Evolutionary conservation across 2,888 invertebrate genomes (phyloP), one percentile per base, ranked within the genome.

Genomic region (Agriopis leucophaearia): DNA sequence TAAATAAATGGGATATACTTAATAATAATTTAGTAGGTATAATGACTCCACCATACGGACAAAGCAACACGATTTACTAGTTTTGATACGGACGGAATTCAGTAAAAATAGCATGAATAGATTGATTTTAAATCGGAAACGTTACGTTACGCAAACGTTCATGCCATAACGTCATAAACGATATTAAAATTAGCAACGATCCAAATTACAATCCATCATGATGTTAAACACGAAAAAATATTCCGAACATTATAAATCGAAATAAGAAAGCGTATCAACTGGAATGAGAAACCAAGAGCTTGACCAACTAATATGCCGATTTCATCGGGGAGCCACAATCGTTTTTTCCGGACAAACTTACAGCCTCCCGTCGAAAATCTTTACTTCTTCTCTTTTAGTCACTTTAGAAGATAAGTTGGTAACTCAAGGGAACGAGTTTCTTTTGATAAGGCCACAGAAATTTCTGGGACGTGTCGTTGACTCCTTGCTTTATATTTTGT

Each of bases 191-290:
- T 59, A 57, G 50, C 56, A 58, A 58, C 69, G 64, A 64, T 44
- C 55, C 55, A 44, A 54, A 42, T 54, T 66, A 70, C 48, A 70
- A 67, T 60, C 64, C 60, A 64, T 66, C 55, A 61, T 36, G 61
- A 55, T 47, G 56, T 48, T 48, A 66, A 12, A 64, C 45, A 50
- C 42, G 65, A 64, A 63, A 62, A 66, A 62, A 40, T 48, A 72
- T 79, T 73, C 71, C 70, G 75, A 71, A 82, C 78, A 77, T 83
- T 83, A 84, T 84, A 82, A 85, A 88, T 82, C 81, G 82, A 84
- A 89, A 85, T 85, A 85, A 86, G 90, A 90, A 90, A 90, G 89
- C 88, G 88, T 88, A 86, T 82, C 81, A 83, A 86, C 87, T 86
- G 87, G 84, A 84, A 88, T 85, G 84, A 85, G 83, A 81, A 84